A percentile compares a stretch with the other conserved stretches of the same genome.
These are phyloP conservation scores for Polymixis flavicincta DNA, from an alignment of 2,888 invertebrate species.

Conservation along the genomic window DNA sequence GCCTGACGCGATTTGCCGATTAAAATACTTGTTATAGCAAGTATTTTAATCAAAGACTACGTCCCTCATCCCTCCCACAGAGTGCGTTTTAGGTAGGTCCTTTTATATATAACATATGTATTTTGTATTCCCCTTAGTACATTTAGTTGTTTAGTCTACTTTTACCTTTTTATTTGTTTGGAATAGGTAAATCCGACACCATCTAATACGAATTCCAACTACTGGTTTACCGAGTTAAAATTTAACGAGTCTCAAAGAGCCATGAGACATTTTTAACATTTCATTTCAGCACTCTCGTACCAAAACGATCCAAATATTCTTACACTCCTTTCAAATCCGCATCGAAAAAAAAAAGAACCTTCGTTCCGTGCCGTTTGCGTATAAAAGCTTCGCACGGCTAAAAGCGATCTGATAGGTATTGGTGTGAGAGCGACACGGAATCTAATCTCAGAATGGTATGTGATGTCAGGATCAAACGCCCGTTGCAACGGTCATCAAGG, in stretches of 20 bases:
- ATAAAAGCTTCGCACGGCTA: constrained; percentile 51
- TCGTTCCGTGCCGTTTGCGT: constrained; percentile 18
- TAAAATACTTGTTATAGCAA: no score
- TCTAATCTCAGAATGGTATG: constrained; percentile 60
- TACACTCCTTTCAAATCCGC: constrained; percentile 38
- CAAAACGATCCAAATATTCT: constrained; percentile 30
- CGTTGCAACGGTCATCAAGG: constrained; percentile 56
- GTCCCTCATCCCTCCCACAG: no score
- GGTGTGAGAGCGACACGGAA: constrained; percentile 58
- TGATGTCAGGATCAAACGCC: constrained; percentile 55
- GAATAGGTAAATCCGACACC: no score
- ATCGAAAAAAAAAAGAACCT: constrained; percentile 10
- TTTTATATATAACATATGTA: no score
- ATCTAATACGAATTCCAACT: neutral
- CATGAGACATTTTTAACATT: constrained; percentile 16
- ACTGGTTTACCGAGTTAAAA: neutral
- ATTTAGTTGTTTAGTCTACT: no score
- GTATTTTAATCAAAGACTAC: no score
- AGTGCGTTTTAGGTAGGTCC: no score
- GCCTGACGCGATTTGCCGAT: no score
- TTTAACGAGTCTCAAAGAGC: neutral
- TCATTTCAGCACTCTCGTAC: constrained; percentile 15
- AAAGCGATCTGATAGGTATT: constrained; percentile 60
- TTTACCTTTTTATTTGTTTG: no score
- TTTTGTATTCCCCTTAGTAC: no score